phyloP scores from a whole-genome alignment of 2,113 vertebrate genomes.

The Pipra filicauda region DNA sequence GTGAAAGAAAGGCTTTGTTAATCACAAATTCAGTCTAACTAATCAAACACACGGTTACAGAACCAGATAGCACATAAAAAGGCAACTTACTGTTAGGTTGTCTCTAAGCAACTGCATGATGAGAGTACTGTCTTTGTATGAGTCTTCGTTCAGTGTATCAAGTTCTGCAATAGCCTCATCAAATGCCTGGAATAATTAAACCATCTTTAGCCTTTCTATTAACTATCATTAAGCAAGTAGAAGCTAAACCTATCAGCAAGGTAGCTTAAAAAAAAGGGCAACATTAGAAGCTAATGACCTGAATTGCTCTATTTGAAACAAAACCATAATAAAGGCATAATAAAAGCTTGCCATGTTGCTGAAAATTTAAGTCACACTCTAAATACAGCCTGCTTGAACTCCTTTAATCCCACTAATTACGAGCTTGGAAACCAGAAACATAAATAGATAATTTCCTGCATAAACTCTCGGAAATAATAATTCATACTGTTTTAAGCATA shows the following conservation, averaged over 20 bases:
- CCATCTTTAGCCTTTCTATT: neutral
- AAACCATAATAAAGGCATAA: neutral
- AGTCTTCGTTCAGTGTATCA: conserved; percentile 93
- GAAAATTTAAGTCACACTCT: neutral
- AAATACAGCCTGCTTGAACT: neutral
- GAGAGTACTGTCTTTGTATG: conserved; percentile 99
- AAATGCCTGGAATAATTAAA: conserved; percentile 83
- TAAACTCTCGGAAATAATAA: neutral
- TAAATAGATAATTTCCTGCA: neutral
- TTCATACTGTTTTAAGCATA: neutral
- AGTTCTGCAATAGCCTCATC: conserved; percentile 95
- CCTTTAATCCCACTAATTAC: neutral
- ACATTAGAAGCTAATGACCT: neutral
- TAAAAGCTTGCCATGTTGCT: neutral
- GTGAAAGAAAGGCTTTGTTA: neutral
- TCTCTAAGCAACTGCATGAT: conserved; percentile 99
- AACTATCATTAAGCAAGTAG: neutral
- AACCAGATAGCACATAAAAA: neutral
- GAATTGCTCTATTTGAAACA: neutral
- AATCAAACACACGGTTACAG: neutral
- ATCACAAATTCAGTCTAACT: neutral
- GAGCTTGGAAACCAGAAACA: neutral
- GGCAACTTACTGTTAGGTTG: conserved; percentile 94
- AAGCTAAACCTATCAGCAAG: neutral
- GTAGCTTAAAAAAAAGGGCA: neutral